Conservation (phyloP, 2,797 vertebrate genomes). For the Peromyscus nudipes region DNA sequence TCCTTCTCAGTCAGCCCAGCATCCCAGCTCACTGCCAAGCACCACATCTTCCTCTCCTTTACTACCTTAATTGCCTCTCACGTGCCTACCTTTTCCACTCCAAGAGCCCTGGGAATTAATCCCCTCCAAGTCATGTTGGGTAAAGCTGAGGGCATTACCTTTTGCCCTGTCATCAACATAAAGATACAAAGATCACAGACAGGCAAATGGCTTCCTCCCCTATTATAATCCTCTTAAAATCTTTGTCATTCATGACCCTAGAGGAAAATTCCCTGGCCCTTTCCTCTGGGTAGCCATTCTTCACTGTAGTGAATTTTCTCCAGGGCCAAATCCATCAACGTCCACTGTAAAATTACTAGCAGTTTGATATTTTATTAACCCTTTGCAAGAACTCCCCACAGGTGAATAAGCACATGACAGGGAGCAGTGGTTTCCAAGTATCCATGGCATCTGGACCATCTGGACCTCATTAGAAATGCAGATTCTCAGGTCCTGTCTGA, state of each 20-base stretch:
- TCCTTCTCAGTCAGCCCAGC: neutral
- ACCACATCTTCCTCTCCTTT: constrained; percentile 48
- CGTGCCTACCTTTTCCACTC: constrained; percentile 65
- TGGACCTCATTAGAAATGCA: neutral
- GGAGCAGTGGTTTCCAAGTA: neutral
- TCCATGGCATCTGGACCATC: neutral
- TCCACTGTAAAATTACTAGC: constrained; percentile 65
- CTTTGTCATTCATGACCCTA: neutral
- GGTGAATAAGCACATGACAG: neutral
- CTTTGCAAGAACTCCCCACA: constrained; percentile 2
- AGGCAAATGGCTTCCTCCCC: constrained; percentile 44
- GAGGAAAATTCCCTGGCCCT: constrained; percentile 11
- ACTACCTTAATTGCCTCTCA: constrained; percentile 81
- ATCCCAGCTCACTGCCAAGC: constrained; percentile 29
- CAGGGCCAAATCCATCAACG: constrained; percentile 48
- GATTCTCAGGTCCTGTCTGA: neutral
- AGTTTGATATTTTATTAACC: constrained; percentile 56
- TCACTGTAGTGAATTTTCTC: constrained; percentile 32
- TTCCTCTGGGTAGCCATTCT: constrained; percentile 60
- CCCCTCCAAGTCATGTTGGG: constrained; percentile 73
- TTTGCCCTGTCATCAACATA: constrained; percentile 55
- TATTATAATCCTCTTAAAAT: neutral
- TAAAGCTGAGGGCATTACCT: constrained; percentile 66
- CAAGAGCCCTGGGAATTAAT: constrained; percentile 78
- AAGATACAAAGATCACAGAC: neutral